phyloP scores from a whole-genome alignment of 2,888 invertebrate genomes.

The Parochlus steinenii region DNA sequence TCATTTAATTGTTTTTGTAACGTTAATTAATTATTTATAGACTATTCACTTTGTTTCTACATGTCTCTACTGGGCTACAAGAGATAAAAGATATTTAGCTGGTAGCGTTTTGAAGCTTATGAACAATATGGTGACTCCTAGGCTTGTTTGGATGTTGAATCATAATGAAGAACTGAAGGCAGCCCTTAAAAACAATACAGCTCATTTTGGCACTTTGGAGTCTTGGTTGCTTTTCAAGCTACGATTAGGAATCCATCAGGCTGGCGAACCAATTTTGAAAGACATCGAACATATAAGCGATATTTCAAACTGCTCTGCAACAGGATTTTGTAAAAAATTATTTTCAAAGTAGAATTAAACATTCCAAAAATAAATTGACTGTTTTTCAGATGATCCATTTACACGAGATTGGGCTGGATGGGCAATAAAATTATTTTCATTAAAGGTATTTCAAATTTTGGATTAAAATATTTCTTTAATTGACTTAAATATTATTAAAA shows the following conservation, averaged over 20 bases:
- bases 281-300: conserved; percentile 56
- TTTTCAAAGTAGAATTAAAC: no score
- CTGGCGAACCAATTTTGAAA: conserved; percentile 5
- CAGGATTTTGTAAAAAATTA: no score
- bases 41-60: conserved; percentile 46
- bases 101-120: conserved; percentile 72
- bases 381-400: conserved; percentile 89
- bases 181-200: conserved; percentile 43
- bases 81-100: conserved; percentile 64
- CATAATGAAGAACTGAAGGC: conserved; percentile 50
- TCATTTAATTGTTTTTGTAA: conserved; percentile 1
- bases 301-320: conserved; percentile 78
- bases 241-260: conserved; percentile 27
- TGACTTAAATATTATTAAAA: conserved; percentile 10
- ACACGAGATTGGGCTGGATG: conserved; percentile 67
- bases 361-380: no score
- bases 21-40: conserved; percentile 28
- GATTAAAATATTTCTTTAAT: conserved; percentile 13
- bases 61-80: conserved; percentile 54
- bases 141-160: conserved; percentile 63
- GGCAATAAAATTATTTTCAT: conserved; percentile 50
- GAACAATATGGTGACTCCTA: conserved; percentile 67
- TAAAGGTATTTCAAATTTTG: conserved; percentile 28
- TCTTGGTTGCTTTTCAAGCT: conserved; percentile 84
- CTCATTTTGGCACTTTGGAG: conserved; percentile 76